Evolutionary conservation across 2,888 invertebrate species (phyloP).

Genomic region (Pachycephus smyrnensis): DNA sequence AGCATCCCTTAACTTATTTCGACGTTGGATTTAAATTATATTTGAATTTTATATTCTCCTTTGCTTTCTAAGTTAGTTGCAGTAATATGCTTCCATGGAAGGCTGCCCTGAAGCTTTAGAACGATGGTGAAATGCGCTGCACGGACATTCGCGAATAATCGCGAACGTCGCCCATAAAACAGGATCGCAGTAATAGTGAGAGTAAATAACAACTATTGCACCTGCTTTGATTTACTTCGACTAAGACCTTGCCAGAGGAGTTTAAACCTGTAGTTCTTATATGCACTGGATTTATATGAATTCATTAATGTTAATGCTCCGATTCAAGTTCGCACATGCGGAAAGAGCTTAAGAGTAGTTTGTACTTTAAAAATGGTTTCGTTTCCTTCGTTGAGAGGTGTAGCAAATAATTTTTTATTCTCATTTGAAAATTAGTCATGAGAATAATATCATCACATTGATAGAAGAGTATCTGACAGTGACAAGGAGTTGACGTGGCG

Average conservation of each 20-base stretch:
- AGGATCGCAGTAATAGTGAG: background rate
- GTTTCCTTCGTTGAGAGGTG: background rate
- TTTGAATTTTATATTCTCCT: conserved; percentile 1
- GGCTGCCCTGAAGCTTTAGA: background rate
- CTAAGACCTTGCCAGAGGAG: background rate
- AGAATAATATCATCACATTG: background rate
- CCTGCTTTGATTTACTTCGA: background rate
- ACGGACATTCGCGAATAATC: background rate
- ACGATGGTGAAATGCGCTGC: background rate
- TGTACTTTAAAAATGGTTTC: background rate
- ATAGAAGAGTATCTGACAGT: background rate
- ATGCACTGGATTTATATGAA: background rate
- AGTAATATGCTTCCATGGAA: background rate
- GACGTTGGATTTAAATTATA: background rate
- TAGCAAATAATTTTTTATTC: background rate
- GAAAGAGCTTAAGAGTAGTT: background rate
- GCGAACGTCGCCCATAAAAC: background rate
- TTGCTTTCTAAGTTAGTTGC: background rate
- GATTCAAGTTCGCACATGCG: background rate
- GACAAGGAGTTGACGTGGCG: background rate
- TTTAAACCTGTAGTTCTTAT: background rate
- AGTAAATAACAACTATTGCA: background rate
- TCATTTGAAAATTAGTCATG: background rate
- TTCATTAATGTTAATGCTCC: background rate
- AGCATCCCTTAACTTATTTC: background rate